Evolutionary conservation across 2,797 vertebrate genomes (phyloP).

Genomic region (Paramormyrops hopkinsi): DNA sequence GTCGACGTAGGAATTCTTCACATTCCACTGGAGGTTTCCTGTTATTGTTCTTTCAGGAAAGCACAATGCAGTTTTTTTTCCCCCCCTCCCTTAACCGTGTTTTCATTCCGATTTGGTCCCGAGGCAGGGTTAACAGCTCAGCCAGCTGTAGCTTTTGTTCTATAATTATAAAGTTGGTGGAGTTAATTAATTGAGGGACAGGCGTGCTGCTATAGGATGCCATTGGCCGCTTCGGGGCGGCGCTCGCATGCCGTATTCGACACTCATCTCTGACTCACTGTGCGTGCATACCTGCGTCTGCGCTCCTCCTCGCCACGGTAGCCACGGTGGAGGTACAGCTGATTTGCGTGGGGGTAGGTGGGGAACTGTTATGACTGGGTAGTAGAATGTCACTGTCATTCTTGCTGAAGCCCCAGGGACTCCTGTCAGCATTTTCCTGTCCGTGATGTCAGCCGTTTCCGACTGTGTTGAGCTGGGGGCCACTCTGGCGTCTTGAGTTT

Average conservation of each 20-base stretch:
- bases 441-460: background rate
- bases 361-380: background rate
- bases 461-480: background rate
- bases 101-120: background rate
- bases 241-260: background rate
- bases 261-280: background rate
- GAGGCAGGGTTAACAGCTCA: background rate
- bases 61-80: slow-evolving; percentile 36
- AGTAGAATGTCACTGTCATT: background rate
- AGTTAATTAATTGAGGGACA: background rate
- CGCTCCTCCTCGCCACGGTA: background rate
- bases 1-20: slow-evolving; percentile 48
- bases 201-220: background rate
- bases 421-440: slow-evolving; percentile 3
- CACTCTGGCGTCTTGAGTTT: background rate
- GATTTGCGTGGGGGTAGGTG: background rate
- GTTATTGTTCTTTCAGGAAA: slow-evolving; percentile 43
- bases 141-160: background rate
- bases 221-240: background rate
- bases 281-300: background rate
- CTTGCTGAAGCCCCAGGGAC: background rate
- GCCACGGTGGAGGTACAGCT: background rate
- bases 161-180: background rate
- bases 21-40: slow-evolving; percentile 54
- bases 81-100: background rate